Evolutionary conservation across 1,140 invertebrate species (phyloP).

Genomic region (Apis dorsata): DNA sequence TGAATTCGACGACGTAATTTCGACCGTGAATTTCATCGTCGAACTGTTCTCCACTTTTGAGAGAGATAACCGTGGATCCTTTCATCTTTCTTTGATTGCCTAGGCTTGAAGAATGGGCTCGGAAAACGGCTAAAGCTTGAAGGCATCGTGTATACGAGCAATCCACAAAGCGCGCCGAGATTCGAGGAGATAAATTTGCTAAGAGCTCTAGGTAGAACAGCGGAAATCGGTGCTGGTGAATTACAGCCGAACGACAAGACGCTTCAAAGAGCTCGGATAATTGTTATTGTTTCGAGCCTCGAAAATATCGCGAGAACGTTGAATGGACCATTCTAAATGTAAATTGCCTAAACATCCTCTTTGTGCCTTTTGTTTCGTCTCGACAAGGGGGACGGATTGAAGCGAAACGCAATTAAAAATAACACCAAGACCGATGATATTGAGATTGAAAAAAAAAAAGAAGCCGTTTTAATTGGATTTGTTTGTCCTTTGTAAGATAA

Average conservation of each 20-base stretch:
- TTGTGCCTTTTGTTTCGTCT: neutral
- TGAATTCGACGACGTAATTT: neutral
- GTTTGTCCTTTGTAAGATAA: neutral
- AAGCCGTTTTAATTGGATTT: neutral
- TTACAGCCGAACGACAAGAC: neutral
- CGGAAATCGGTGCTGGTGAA: neutral
- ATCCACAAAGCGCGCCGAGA: neutral
- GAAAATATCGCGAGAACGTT: neutral
- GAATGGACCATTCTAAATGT: neutral
- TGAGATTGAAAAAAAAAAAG: neutral
- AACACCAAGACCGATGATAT: neutral
- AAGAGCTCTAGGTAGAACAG: neutral
- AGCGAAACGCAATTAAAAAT: neutral
- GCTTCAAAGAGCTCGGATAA: conserved; percentile 5
- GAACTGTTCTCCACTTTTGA: neutral
- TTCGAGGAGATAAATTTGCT: neutral
- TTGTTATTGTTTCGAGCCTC: neutral
- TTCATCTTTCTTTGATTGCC: neutral
- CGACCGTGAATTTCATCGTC: neutral
- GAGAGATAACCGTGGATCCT: neutral
- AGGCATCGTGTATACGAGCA: neutral
- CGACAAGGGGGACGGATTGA: neutral
- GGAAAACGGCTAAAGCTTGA: neutral
- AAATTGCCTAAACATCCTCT: neutral
- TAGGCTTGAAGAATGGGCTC: neutral